Conservation (phyloP, 2,113 vertebrate genomes). For the Pyxicephalus adspersus region DNA sequence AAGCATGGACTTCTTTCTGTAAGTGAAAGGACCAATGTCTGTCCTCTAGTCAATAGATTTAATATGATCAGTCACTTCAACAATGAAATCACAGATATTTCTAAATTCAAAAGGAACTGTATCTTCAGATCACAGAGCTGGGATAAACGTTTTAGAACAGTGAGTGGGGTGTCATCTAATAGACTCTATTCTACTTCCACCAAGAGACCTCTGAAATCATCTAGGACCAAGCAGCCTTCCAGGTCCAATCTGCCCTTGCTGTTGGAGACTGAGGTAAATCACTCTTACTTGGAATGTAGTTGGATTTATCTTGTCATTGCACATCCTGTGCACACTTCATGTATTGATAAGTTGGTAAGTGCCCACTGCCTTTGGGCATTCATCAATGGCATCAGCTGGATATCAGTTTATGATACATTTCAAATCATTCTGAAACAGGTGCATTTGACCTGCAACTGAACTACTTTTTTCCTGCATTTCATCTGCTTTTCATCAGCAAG, state of each 20-base stretch:
- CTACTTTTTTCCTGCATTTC: no score
- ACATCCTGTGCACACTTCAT: conserved; percentile 34
- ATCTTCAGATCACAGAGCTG: not conserved
- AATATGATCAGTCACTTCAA: not conserved
- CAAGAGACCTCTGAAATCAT: conserved; percentile 85
- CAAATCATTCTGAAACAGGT: no score
- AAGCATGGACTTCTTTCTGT: conserved; percentile 3
- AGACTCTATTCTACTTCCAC: conserved; percentile 70
- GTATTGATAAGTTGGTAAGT: no score
- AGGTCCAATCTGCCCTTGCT: conserved; percentile 82
- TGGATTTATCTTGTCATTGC: no score
- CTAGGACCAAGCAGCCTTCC: conserved; percentile 93
- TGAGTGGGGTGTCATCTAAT: conserved; percentile 21
- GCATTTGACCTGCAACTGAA: no score
- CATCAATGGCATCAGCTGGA: no score
- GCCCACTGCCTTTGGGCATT: no score
- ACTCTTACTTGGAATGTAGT: not conserved
- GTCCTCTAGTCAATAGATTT: not conserved
- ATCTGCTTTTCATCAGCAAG: no score
- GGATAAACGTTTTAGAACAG: not conserved
- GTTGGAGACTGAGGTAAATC: conserved; percentile 76
- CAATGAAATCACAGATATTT: not conserved
- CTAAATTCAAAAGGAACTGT: not conserved
- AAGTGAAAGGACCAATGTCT: not conserved
- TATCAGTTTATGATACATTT: no score